These are phyloP conservation scores for Amphipoea lucens DNA, from an alignment of 2,888 invertebrate species.

Conservation along the genomic window DNA sequence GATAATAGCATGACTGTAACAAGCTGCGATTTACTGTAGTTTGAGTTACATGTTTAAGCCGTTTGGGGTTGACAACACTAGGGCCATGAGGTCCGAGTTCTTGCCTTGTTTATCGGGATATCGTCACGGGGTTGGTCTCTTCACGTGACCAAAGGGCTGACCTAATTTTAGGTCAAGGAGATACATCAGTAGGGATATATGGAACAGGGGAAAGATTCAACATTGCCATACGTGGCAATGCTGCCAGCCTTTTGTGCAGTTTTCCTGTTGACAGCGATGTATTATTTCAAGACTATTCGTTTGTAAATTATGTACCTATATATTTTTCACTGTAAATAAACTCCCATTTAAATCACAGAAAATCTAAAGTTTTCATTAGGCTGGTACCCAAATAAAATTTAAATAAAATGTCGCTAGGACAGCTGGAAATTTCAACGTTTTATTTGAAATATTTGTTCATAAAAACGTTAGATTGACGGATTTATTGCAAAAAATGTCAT, in stretches of 20 bases:
- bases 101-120: not conserved
- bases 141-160: not conserved
- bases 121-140: not conserved
- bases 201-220: too few species aligned
- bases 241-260: too few species aligned
- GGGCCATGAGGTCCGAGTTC: not conserved
- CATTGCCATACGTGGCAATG: too few species aligned
- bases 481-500: not conserved
- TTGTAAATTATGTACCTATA: too few species aligned
- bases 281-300: too few species aligned
- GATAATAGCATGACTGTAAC: slow-evolving; percentile 61
- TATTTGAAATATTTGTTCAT: not conserved
- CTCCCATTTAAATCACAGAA: not conserved
- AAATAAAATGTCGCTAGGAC: not conserved
- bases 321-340: not conserved
- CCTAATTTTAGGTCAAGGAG: too few species aligned
- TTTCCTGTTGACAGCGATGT: too few species aligned
- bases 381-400: not conserved
- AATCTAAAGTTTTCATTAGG: not conserved
- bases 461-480: not conserved
- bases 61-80: not conserved
- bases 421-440: not conserved
- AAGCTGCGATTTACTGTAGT: not conserved
- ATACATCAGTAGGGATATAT: too few species aligned
- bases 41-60: not conserved